Evolutionary conservation across 2,113 vertebrate species (phyloP).

Genomic region (Corapipo altera): DNA sequence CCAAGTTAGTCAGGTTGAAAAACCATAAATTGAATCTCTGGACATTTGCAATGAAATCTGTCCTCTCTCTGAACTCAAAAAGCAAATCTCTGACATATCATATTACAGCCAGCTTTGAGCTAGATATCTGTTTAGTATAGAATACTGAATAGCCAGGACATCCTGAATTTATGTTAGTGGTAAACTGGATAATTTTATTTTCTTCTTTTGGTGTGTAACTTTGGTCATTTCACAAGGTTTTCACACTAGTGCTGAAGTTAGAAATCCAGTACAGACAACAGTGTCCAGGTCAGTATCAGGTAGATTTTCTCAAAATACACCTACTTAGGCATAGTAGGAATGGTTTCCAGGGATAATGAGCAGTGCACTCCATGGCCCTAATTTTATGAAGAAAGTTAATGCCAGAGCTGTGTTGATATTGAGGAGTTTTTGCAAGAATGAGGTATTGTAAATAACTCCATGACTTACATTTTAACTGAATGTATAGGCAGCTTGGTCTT

Average conservation of each 20-base stretch:
- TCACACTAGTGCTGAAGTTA: background rate
- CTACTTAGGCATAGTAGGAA: background rate
- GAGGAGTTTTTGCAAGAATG: background rate
- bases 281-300: background rate
- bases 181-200: background rate
- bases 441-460: background rate
- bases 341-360: background rate
- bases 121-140: background rate
- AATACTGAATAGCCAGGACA: background rate
- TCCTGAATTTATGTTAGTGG: background rate
- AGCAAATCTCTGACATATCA: background rate
- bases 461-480: background rate
- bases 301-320: background rate
- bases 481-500: background rate
- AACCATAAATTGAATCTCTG: background rate
- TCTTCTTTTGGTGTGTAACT: background rate
- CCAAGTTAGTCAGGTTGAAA: conserved; percentile 11
- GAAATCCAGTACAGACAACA: background rate
- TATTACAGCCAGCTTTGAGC: background rate
- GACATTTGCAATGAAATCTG: background rate
- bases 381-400: background rate
- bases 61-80: conserved; percentile 2
- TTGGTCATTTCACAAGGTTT: background rate
- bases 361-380: background rate
- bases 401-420: background rate